Evolutionary conservation across 2,113 vertebrate species (phyloP), one percentile per base, ranked within the genome.

Genomic region (Phocoena sinus): DNA sequence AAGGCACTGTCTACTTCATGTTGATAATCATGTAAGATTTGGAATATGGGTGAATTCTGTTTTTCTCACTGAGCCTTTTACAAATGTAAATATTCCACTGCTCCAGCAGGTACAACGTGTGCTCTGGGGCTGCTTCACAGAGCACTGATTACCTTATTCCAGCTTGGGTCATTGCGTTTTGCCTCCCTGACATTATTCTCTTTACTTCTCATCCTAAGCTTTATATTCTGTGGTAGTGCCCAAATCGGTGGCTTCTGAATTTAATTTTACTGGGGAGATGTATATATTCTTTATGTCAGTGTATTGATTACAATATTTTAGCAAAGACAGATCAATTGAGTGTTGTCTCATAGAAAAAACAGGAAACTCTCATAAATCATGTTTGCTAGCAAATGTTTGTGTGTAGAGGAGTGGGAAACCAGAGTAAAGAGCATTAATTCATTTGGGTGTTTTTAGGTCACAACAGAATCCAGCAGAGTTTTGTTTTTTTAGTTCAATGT

Each of bases 371-470:
- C n/a, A 10, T 58, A 62, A 80, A 58, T 84, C 58, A 36, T 83
- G 79, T 89, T 80, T 87, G n/a, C 21, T 97, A 56, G 65, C 36
- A 80, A 96, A 95, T 94, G 83, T 97, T 36, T 95, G 13, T 81
- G 5, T 84, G 31, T 28, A 26, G 20, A 83, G 50, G n/a, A 36
- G 38, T 73, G 90, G 80, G 58, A 89, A 95, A 65, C 28, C 41
- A 13, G 31, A 47, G 23, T 31, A 41, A 85, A 95, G 31, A 47
- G 12, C 56, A 23, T n/a, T 28, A 13, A 89, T 83, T 89, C 58
- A 53, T 33, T 82, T 20, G 23, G 38, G 68, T 95, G 83, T 38
- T 87, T n/a, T 83, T 90, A 96, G n/a, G 65, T 76, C 94, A 82
- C 77, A 93, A 1, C 4, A 70, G 68, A 81, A 65, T 87, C 68